phyloP scores from a whole-genome alignment of 2,797 vertebrate species.

The Clarias platycephalus region DNA sequence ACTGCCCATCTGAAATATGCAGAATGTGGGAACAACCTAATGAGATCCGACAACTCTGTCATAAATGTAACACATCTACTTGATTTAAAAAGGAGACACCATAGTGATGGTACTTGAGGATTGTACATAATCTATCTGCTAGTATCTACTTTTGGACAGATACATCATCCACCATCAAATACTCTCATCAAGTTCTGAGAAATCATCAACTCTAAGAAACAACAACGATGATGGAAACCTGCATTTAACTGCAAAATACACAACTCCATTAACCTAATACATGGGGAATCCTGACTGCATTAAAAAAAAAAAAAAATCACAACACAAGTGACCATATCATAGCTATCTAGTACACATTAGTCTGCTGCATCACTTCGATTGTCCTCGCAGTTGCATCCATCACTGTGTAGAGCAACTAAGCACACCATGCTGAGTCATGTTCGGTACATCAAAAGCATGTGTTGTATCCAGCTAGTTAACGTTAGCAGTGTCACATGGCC shows the following conservation, averaged over 20 bases:
- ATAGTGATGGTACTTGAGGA: not conserved
- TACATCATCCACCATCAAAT: no score
- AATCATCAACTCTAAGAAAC: no score
- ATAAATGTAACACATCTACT: not conserved
- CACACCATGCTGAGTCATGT: not conserved
- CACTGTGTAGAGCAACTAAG: not conserved
- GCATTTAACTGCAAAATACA: not conserved
- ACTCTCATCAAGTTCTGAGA: no score
- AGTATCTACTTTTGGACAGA: not conserved
- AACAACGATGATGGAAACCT: not conserved
- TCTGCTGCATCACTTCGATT: not conserved
- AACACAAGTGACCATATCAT: not conserved
- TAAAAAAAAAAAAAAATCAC: not conserved
- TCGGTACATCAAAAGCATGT: not conserved
- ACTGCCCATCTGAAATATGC: slow-evolving; percentile 30
- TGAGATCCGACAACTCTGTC: slow-evolving; percentile 13
- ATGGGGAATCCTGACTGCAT: not conserved
- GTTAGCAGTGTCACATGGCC: not conserved
- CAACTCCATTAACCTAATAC: not conserved
- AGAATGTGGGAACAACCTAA: slow-evolving; percentile 15
- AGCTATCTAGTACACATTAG: not conserved
- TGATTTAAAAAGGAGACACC: not conserved
- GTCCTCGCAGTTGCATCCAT: not conserved
- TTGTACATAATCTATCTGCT: not conserved
- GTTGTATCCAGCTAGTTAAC: not conserved